phyloP scores from a whole-genome alignment of 2,888 invertebrate genomes.

The Zygogramma bicolorata region DNA sequence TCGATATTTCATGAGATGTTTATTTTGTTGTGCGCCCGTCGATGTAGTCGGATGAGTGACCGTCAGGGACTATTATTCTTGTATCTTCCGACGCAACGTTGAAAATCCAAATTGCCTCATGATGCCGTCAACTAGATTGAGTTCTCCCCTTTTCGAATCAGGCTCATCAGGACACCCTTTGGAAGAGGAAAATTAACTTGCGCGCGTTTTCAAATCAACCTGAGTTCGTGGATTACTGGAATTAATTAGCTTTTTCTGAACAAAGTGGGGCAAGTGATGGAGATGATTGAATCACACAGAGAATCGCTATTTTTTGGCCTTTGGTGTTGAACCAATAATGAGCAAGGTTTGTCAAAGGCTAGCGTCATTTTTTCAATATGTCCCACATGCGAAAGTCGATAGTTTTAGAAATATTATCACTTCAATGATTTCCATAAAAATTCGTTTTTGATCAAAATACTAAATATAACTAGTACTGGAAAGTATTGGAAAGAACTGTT shows the following conservation, averaged over 20 bases:
- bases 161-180: neutral
- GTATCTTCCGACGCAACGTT: neutral
- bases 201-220: neutral
- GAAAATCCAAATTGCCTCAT: neutral
- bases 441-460: too few species aligned
- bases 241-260: neutral
- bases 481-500: too few species aligned
- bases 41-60: conserved; percentile 1
- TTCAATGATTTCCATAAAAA: too few species aligned
- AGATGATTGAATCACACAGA: too few species aligned
- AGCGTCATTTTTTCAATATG: too few species aligned
- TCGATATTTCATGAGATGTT: conserved; percentile 28
- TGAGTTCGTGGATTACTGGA: neutral
- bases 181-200: neutral
- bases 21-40: conserved; percentile 32
- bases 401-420: too few species aligned
- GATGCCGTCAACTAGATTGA: neutral
- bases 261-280: neutral
- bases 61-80: conserved; percentile 1
- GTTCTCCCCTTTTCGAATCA: neutral
- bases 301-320: too few species aligned
- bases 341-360: too few species aligned
- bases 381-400: too few species aligned
- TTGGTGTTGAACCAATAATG: too few species aligned
- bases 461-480: too few species aligned